phyloP scores from a whole-genome alignment of 2,888 invertebrate genomes.

The Agrochola circellaris region DNA sequence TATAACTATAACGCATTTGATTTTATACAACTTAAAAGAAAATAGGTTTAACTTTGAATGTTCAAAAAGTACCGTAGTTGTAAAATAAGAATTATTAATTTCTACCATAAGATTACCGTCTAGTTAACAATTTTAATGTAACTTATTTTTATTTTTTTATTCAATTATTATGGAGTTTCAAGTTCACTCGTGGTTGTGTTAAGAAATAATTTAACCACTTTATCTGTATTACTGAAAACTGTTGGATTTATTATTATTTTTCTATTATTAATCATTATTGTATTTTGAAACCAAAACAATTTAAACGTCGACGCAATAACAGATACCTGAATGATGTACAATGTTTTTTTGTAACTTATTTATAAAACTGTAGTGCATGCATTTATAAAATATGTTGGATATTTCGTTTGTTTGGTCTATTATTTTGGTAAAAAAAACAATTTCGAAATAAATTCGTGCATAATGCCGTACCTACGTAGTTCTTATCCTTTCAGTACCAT shows the following conservation, averaged over 20 bases:
- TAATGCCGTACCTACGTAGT: neutral
- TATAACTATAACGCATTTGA: conserved; percentile 50
- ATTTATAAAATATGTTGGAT: conserved; percentile 60
- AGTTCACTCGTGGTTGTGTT: conserved; percentile 89
- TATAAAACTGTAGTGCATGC: conserved; percentile 64
- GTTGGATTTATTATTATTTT: conserved; percentile 61
- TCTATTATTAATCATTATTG: conserved; percentile 57
- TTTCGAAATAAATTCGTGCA: too few relatives aligned
- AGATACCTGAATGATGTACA: conserved; percentile 86
- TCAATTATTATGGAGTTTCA: conserved; percentile 63
- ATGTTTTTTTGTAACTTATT: conserved; percentile 76
- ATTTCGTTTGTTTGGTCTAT: conserved; percentile 50
- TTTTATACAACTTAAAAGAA: conserved; percentile 64
- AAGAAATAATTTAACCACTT: conserved; percentile 63
- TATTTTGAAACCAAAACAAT: conserved; percentile 76
- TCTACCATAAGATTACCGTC: conserved; percentile 61
- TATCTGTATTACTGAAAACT: conserved; percentile 57
- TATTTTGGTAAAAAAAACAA: conserved; percentile 40
- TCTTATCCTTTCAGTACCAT: neutral
- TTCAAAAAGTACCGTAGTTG: conserved; percentile 66
- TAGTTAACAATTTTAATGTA: conserved; percentile 64
- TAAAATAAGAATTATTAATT: conserved; percentile 57
- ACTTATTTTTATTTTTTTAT: conserved; percentile 60
- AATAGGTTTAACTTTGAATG: conserved; percentile 60
- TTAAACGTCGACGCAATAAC: conserved; percentile 75